Percentiles rank a stretch among this genome's conserved stretches.
Conservation (phyloP, 2,888 invertebrate species). For the Acrobeloides nanus region DNA sequence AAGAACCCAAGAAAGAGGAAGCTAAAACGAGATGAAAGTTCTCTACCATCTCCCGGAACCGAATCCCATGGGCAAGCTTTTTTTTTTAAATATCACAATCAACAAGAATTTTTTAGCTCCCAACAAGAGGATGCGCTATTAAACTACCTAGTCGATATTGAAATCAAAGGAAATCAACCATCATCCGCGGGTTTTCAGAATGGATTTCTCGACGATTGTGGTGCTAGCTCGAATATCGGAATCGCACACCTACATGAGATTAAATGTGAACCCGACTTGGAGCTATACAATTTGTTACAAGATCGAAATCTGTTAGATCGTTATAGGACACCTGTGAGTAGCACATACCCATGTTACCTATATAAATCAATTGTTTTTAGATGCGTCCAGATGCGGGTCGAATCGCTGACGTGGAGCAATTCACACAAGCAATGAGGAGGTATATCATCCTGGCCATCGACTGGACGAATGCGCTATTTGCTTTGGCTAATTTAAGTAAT, state of each 20-base stretch:
- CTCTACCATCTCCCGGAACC: conserved; percentile 35
- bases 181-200: too few species aligned
- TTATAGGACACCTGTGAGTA: conserved; percentile 16
- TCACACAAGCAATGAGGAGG: conserved; percentile 37
- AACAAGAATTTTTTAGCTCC: conserved; percentile 18
- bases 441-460: conserved; percentile 41
- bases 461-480: conserved; percentile 49
- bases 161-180: conserved; percentile 32
- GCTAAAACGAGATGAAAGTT: conserved; percentile 35
- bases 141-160: conserved; percentile 36
- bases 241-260: conserved; percentile 21
- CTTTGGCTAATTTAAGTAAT: conserved; percentile 27
- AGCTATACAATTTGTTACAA: conserved; percentile 33
- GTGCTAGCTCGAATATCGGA: conserved; percentile 6
- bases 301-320: conserved; percentile 24
- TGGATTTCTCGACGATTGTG: too few species aligned
- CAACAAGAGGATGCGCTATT: conserved; percentile 38
- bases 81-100: conserved; percentile 3
- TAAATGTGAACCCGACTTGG: conserved; percentile 44
- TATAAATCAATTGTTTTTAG: not conserved
- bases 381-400: conserved; percentile 19
- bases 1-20: conserved; percentile 50
- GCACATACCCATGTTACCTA: conserved; percentile 1
- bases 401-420: conserved; percentile 40
- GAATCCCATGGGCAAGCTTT: conserved; percentile 16